phyloP scores from a whole-genome alignment of 37 sponge, comb jelly and placozoan species.

The Eunapius fragilis region DNA sequence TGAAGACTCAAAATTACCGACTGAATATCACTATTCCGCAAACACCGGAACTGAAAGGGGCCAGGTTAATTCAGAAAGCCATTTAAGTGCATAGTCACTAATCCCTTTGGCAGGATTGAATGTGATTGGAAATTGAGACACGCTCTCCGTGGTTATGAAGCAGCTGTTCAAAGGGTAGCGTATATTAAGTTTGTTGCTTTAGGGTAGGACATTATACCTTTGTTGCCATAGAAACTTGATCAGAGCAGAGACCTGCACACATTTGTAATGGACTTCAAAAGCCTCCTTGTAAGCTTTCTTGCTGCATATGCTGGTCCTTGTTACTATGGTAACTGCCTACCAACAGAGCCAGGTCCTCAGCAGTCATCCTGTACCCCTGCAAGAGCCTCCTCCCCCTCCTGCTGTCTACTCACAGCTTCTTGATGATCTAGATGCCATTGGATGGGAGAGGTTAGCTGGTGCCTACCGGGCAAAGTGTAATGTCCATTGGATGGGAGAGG shows the following conservation, averaged over 20 bases:
- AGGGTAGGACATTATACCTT: neutral
- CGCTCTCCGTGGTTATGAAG: conserved; percentile 27
- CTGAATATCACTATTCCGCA: conserved; percentile 1
- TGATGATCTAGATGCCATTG: conserved; percentile 45
- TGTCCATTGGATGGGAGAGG: too few relatives aligned
- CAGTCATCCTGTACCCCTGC: neutral
- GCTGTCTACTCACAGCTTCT: conserved; percentile 23
- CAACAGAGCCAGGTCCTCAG: neutral
- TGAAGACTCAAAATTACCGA: conserved; percentile 1
- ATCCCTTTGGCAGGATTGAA: conserved; percentile 29
- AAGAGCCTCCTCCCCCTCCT: conserved; percentile 22
- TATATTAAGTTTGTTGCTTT: neutral
- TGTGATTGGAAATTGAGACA: conserved; percentile 56
- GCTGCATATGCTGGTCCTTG: neutral
- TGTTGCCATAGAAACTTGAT: neutral
- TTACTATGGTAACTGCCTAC: neutral
- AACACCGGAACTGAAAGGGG: neutral
- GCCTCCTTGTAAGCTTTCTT: neutral
- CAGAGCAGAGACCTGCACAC: neutral
- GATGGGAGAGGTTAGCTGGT: conserved; percentile 43
- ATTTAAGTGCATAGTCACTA: neutral
- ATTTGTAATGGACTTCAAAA: conserved; percentile 8
- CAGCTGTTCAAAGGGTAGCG: conserved; percentile 27
- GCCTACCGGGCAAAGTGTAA: neutral
- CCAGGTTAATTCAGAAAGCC: neutral